Evolutionary conservation across 2,113 vertebrate genomes (phyloP).

Genomic region (Indri indri): DNA sequence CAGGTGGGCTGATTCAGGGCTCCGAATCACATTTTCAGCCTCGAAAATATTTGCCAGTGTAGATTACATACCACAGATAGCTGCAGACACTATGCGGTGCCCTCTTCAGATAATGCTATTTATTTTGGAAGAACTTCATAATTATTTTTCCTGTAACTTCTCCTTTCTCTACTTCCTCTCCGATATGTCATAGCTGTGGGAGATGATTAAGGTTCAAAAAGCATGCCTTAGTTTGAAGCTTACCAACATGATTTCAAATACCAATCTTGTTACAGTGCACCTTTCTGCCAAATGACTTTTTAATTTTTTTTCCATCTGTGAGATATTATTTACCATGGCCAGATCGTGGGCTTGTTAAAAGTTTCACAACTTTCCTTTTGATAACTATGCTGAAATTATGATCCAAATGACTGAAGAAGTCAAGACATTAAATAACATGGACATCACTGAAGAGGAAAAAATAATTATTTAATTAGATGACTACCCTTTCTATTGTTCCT

Average conservation of each 20-base stretch:
- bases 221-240: background rate
- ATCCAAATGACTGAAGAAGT: slow-evolving; percentile 77
- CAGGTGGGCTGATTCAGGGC: background rate
- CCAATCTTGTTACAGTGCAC: background rate
- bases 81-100: background rate
- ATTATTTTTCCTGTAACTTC: background rate
- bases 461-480: slow-evolving; percentile 88
- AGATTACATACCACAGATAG: background rate
- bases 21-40: background rate
- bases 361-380: slow-evolving; percentile 82
- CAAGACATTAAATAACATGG: slow-evolving; percentile 78
- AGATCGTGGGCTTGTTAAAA: slow-evolving; percentile 82
- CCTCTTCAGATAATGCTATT: background rate
- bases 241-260: background rate
- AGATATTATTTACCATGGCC: slow-evolving; percentile 70
- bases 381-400: slow-evolving; percentile 78
- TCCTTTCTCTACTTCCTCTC: background rate
- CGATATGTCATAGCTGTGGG: background rate
- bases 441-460: slow-evolving; percentile 81
- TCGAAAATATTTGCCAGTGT: background rate
- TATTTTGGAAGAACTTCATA: background rate
- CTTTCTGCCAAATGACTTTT: slow-evolving; percentile 34
- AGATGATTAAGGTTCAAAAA: background rate
- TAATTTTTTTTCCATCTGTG: slow-evolving; percentile 24
- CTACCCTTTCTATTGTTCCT: slow-evolving; percentile 81